Conservation (phyloP, 2,888 invertebrate genomes). For the Phasia obesa region DNA sequence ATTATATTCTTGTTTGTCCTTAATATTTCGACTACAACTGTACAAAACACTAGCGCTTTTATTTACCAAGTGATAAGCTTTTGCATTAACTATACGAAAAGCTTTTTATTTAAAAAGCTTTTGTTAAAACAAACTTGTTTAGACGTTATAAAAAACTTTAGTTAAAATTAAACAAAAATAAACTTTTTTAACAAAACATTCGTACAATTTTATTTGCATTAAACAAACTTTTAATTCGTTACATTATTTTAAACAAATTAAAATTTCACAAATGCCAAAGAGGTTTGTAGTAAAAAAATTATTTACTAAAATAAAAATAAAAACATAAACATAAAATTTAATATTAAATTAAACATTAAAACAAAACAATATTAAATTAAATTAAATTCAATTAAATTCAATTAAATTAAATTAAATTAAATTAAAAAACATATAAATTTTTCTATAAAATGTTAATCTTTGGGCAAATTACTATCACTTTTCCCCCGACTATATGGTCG, state of each 20-base stretch:
- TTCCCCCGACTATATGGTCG: constrained; percentile 92
- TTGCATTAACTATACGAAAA: constrained; percentile 8
- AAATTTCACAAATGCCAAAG: too few relatives aligned
- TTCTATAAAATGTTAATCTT: too few relatives aligned
- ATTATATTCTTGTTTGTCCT: neutral
- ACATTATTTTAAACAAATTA: too few relatives aligned
- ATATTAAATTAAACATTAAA: too few relatives aligned
- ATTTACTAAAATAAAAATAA: too few relatives aligned
- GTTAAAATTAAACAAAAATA: constrained; percentile 14
- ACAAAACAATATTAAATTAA: too few relatives aligned
- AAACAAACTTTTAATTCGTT: too few relatives aligned
- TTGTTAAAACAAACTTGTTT: neutral
- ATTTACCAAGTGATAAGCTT: constrained; percentile 23
- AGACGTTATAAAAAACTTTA: constrained; percentile 18
- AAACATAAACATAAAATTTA: too few relatives aligned
- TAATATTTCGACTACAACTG: constrained; percentile 34
- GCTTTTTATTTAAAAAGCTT: constrained; percentile 27
- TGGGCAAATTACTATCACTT: constrained; percentile 93
- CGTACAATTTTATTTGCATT: too few relatives aligned
- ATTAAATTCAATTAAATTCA: too few relatives aligned
- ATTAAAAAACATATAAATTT: constrained; percentile 63
- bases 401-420: neutral
- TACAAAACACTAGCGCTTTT: constrained; percentile 15
- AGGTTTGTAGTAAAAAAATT: too few relatives aligned
- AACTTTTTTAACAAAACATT: neutral